Base-by-base conservation (phyloP, 2,888 invertebrate genomes). In the Fragum whitleyi region DNA sequence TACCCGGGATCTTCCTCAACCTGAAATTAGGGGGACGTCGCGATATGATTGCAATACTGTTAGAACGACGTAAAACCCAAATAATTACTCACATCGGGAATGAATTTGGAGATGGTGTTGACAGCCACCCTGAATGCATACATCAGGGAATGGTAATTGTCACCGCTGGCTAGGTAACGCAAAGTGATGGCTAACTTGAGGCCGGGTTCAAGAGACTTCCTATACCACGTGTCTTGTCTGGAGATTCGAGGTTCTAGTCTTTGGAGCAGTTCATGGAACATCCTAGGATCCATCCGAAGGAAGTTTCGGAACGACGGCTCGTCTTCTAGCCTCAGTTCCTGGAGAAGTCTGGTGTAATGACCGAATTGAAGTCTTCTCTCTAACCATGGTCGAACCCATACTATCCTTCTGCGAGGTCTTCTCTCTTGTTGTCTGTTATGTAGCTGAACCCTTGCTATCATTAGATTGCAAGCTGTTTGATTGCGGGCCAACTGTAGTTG, bases 171-270 rank as follows among this genome's bases (percentile, higher is more conserved):
- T 29, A 74, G 23, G 65, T 65, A 32, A 2, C 74, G 51, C 28
- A 74, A 21, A 19, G 74, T 65, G 16, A 74, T 32, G 36, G 74
- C 74, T 9, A 74, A 28, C 28, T 74, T 74, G 2, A 74, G 62
- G 16, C 74, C 74, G 16, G 57, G 36, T 14, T 65, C 67, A 23
- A 67, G 26, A 32, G 67, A 19, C 67, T 67, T 67, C 19, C 67
- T 53, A 23, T 36, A 74, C 57, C 57, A 67, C n/a, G 74, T 74
- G n/a, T 74, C 55, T 21, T 67, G 29, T 39, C 29, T 67, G 36
- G 21, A 6, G 5, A 74, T 32, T 68, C 74, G 59, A 11, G 6
- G 74, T 28, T 53, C 53, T 29, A 74, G 14, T 51, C 65, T 26
- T 19, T 32, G 29, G 7, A 65, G 9, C 9, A 53, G 29, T 51